These are phyloP conservation scores for Papilio polytes DNA, from an alignment of 1,140 invertebrate species.

Conservation along the genomic window DNA sequence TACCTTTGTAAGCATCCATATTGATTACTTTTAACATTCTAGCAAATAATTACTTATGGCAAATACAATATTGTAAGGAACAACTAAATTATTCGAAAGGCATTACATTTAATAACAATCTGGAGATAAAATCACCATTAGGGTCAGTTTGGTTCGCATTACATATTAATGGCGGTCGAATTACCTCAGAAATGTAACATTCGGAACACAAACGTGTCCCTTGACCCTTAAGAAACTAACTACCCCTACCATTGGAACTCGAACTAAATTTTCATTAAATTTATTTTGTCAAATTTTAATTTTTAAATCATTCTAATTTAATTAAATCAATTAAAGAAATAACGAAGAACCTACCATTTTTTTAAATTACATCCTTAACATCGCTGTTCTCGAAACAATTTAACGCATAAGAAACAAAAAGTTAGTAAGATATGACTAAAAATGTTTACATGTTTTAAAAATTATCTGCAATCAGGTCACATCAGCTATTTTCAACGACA, in stretches of 20 bases:
- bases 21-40: too few species aligned
- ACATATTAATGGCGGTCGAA: constrained; percentile 42
- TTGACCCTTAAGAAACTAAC: constrained; percentile 43
- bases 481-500: not conserved
- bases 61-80: not conserved
- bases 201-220: constrained; percentile 41
- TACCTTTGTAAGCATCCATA: too few species aligned
- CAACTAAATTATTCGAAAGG: constrained; percentile 15
- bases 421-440: too few species aligned
- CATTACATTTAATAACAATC: constrained; percentile 40
- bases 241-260: constrained; percentile 26
- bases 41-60: not conserved
- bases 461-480: not conserved
- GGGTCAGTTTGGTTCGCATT: constrained; percentile 34
- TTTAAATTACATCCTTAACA: not conserved
- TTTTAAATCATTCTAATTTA: not conserved
- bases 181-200: constrained; percentile 39
- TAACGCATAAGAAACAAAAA: too few species aligned
- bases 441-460: not conserved
- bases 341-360: not conserved
- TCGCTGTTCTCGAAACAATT: too few species aligned
- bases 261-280: not conserved
- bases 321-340: not conserved
- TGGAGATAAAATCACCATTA: constrained; percentile 42
- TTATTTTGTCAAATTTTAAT: not conserved